A percentile compares a stretch with the other conserved stretches of the same genome.
These are phyloP conservation scores for Metridium senile DNA, from an alignment of 92 coral and sea anemone genomes.

Conservation along the genomic window DNA sequence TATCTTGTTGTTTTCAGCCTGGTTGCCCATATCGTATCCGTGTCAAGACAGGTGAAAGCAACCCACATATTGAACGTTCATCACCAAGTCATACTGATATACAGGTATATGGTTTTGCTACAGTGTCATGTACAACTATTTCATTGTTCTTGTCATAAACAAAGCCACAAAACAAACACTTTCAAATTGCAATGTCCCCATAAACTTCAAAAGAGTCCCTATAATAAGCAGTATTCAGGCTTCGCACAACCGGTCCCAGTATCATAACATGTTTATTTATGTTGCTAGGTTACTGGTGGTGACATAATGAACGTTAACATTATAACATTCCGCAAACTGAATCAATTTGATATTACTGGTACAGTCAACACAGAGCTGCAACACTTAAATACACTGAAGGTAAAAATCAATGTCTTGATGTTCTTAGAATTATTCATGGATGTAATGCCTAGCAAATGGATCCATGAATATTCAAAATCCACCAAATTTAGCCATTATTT, in stretches of 20 bases:
- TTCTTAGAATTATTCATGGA: too few relatives aligned
- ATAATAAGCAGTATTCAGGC: too few relatives aligned
- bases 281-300: slow-evolving; percentile 56
- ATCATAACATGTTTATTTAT: background rate
- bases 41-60: slow-evolving; percentile 87
- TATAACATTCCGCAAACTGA: slow-evolving; percentile 88
- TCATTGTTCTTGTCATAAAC: background rate
- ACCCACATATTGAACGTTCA: slow-evolving; percentile 85
- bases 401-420: too few relatives aligned
- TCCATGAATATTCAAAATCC: too few relatives aligned
- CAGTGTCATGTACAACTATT: background rate
- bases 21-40: slow-evolving; percentile 95
- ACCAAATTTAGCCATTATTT: too few relatives aligned
- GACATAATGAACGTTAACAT: slow-evolving; percentile 84
- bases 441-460: too few relatives aligned
- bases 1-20: slow-evolving; percentile 76
- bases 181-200: too few relatives aligned
- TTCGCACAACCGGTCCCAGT: background rate
- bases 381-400: slow-evolving; percentile 84
- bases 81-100: slow-evolving; percentile 85
- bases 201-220: too few relatives aligned
- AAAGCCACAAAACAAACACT: too few relatives aligned
- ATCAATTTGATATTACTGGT: slow-evolving; percentile 92
- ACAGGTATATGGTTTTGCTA: slow-evolving; percentile 70
- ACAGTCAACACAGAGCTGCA: slow-evolving; percentile 84